A percentile compares a stretch with the other conserved stretches of the same genome.
These are phyloP conservation scores for Brachypalpus laphriformis DNA, from an alignment of 2,888 invertebrate genomes.

Conservation along the genomic window DNA sequence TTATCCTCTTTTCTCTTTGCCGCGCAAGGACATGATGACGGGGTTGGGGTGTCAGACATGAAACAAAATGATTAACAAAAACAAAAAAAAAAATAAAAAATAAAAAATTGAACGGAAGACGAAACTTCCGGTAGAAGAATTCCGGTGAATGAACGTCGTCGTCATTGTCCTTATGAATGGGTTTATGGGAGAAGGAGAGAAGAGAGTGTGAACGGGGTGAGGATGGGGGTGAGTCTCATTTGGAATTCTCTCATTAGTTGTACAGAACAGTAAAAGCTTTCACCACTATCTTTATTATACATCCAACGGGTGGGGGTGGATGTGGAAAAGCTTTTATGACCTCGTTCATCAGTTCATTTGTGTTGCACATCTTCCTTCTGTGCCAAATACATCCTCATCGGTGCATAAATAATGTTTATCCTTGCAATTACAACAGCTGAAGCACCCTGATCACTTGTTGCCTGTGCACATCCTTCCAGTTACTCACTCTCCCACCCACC, in stretches of 20 bases:
- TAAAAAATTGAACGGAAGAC: slow-evolving; percentile 44
- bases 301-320: background rate
- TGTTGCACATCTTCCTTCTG: slow-evolving; percentile 15
- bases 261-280: slow-evolving; percentile 54
- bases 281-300: slow-evolving; percentile 30
- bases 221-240: slow-evolving; percentile 38
- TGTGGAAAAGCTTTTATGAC: slow-evolving; percentile 42
- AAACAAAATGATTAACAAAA: slow-evolving; percentile 70
- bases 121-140: slow-evolving; percentile 67
- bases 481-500: background rate
- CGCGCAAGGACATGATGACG: background rate
- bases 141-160: slow-evolving; percentile 62
- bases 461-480: slow-evolving; percentile 1
- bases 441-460: slow-evolving; percentile 63
- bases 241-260: slow-evolving; percentile 69
- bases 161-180: slow-evolving; percentile 66
- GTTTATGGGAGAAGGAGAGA: slow-evolving; percentile 1
- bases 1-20: slow-evolving; percentile 61
- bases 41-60: slow-evolving; percentile 54
- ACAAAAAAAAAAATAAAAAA: slow-evolving; percentile 2
- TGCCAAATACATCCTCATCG: background rate
- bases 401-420: slow-evolving; percentile 13
- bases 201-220: slow-evolving; percentile 13
- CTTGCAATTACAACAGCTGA: slow-evolving; percentile 6
- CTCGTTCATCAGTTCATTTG: slow-evolving; percentile 21